phyloP scores from a whole-genome alignment of 2,797 vertebrate species.

The Carduelis carduelis region DNA sequence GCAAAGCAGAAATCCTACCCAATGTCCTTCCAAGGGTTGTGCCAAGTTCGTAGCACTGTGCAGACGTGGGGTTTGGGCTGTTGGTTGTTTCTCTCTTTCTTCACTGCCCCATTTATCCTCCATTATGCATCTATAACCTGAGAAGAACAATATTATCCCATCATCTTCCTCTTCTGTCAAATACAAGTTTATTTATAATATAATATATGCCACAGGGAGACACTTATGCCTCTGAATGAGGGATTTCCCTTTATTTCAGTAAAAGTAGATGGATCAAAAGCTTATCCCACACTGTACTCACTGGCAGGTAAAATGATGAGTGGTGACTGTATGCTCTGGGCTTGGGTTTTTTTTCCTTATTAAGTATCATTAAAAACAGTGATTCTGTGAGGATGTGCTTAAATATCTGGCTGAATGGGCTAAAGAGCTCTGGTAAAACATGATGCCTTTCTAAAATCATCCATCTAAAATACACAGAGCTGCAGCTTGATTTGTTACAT shows the following conservation, averaged over 20 bases:
- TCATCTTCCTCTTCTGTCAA: neutral
- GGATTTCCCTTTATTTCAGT: neutral
- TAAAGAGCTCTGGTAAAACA: neutral
- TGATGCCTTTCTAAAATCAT: neutral
- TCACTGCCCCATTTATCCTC: neutral
- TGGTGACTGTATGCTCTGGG: neutral
- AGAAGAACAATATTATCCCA: neutral
- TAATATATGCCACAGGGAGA: neutral
- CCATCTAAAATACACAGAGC: neutral
- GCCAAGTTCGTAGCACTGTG: accelerated
- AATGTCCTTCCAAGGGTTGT: neutral
- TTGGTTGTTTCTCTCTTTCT: neutral
- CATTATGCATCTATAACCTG: neutral
- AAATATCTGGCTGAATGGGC: neutral
- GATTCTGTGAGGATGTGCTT: neutral
- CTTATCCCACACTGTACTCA: neutral
- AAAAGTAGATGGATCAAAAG: neutral
- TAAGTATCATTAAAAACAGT: neutral
- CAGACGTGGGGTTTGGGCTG: neutral
- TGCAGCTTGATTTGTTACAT: neutral
- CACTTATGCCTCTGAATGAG: neutral
- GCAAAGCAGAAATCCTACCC: neutral
- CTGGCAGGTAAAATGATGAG: neutral
- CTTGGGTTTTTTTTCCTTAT: neutral
- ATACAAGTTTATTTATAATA: neutral